Percentiles rank a stretch among this genome's conserved stretches.
These are phyloP conservation scores for Chrosomus eos DNA, from an alignment of 2,797 vertebrate species.

Conservation along the genomic window DNA sequence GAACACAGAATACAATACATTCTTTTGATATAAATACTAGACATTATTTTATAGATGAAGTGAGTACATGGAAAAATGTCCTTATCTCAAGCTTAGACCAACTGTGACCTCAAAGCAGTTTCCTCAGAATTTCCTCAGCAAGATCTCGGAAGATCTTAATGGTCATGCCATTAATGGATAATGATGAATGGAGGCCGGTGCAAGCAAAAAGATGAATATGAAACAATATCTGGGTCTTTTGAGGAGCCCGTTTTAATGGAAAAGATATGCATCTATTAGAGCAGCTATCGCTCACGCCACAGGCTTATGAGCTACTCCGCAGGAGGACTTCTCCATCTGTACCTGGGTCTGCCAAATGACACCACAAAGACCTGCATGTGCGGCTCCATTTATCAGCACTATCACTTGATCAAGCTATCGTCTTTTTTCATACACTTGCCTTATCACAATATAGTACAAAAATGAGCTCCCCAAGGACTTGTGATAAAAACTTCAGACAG, in stretches of 20 bases:
- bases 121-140: neutral
- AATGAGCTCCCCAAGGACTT: constrained; percentile 35
- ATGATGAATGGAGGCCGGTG: constrained; percentile 1
- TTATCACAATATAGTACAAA: constrained; percentile 22
- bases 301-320: constrained; percentile 66
- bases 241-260: constrained; percentile 52
- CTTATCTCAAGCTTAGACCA: constrained; percentile 6
- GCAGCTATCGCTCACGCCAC: constrained; percentile 71
- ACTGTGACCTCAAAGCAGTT: neutral
- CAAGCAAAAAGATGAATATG: constrained; percentile 41
- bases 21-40: neutral
- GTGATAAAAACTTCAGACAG: neutral
- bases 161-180: constrained; percentile 21
- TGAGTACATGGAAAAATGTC: neutral
- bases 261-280: constrained; percentile 69
- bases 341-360: constrained; percentile 60
- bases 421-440: constrained; percentile 36
- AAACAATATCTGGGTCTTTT: constrained; percentile 22
- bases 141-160: constrained; percentile 6
- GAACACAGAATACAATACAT: neutral
- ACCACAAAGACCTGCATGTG: constrained; percentile 47
- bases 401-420: constrained; percentile 4
- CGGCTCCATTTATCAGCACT: constrained; percentile 25
- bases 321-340: constrained; percentile 76
- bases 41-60: neutral